Evolutionary conservation across 35 echinoderm and acorn worm species (phyloP), one percentile per base, ranked within the genome.

Genomic region (Diadema setosum): DNA sequence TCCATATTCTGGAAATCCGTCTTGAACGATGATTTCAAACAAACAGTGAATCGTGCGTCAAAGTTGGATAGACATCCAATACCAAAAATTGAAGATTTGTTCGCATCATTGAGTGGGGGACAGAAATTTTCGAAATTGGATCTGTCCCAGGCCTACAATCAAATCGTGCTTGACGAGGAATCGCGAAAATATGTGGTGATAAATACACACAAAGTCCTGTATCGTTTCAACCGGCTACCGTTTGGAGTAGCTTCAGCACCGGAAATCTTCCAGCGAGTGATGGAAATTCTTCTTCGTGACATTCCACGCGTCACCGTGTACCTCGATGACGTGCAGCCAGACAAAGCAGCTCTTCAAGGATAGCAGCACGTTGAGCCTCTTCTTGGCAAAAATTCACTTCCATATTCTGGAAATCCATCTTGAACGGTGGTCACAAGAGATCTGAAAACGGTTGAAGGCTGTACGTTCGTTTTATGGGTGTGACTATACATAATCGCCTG

Each of bases 181-280:
- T 93, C 91, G 8, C 46, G 63, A 46, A 55, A 86, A 63, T 86
- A 32, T 26, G 55, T 92, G 8, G 76, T 67, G 20, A 87, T 92
- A 12, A 92, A 92, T 43, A 92, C 90, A 20, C 90, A 92, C 52
- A 81, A 16, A 33, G 90, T 83, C 0, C 35, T 92, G 57, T 87
- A 82, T 37, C 5, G 57, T 12, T 92, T 81, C 42, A 92, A 75
- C 8, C 70, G 84, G 18, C 44, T 92, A 15, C 85, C 45, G 4
- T 93, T 67, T 83, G 58, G 85, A 49, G 74, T 88, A 33, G 20
- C 74, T n/a, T 83, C 85, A 8, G 85, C 85, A 12, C 91, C 85
- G 17, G 78, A 57, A 58, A 84, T 93, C 9, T 83, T 90, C 5
- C 86, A 93, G 30, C 34, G 60, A 2, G 75, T 61, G 32, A 88